These are phyloP conservation scores for Ciona savignyi DNA, from an alignment of 23 tunicate genomes.

Conservation along the genomic window DNA sequence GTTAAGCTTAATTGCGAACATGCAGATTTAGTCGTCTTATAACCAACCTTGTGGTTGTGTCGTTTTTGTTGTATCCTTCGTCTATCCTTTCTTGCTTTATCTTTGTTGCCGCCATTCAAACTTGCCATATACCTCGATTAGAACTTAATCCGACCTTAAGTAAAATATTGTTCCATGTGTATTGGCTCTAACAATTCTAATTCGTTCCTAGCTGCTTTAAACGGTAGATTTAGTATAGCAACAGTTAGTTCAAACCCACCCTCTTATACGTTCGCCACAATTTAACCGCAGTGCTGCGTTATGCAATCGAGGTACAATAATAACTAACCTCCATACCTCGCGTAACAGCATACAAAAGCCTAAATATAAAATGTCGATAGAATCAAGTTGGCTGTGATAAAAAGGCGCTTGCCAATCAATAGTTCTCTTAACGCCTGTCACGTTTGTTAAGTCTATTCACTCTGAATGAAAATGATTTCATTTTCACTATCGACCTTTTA, in stretches of 20 bases:
- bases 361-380: neutral
- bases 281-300: neutral
- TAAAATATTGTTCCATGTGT: no score
- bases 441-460: neutral
- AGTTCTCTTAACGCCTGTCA: neutral
- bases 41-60: neutral
- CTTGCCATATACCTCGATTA: no score
- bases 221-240: no score
- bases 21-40: no score
- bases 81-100: conserved; percentile 34
- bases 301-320: neutral
- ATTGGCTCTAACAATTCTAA: no score
- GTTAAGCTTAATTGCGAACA: no score
- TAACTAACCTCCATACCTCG: neutral
- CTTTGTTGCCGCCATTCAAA: conserved; percentile 15
- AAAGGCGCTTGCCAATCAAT: neutral
- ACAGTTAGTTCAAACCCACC: neutral
- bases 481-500: neutral
- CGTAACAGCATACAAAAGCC: neutral
- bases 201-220: no score
- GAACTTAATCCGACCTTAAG: no score
- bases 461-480: neutral
- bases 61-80: conserved; percentile 17
- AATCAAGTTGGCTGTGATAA: neutral
- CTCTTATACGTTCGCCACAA: neutral